Evolutionary conservation across 2,797 vertebrate species (phyloP).

Genomic region (Microctenopoma steveboyesi): DNA sequence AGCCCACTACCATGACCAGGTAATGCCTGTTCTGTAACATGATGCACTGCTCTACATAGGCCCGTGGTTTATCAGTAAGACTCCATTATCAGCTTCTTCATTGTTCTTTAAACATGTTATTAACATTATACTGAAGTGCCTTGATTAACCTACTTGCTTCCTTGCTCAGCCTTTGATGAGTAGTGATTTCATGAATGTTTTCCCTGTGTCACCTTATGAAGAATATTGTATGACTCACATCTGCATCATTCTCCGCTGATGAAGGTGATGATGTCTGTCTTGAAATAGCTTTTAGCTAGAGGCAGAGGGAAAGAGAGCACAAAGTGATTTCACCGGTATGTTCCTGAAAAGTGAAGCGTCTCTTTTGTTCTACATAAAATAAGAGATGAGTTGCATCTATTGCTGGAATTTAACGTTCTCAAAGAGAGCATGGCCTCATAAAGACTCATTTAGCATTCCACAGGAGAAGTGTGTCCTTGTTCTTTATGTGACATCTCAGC

Average conservation of each 20-base stretch:
- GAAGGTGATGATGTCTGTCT: neutral
- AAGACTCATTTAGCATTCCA: conserved; percentile 9
- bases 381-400: conserved; percentile 4
- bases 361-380: neutral
- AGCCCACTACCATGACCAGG: conserved; percentile 93
- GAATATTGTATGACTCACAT: too few species aligned
- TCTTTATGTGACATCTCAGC: conserved; percentile 23
- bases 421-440: neutral
- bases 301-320: neutral
- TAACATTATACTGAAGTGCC: too few species aligned
- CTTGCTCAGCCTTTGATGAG: conserved; percentile 10
- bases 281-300: conserved; percentile 1
- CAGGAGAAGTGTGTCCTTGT: conserved; percentile 1
- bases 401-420: conserved; percentile 14
- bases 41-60: neutral
- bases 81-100: too few species aligned
- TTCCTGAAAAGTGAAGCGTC: neutral
- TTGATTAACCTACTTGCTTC: too few species aligned
- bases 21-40: conserved; percentile 54
- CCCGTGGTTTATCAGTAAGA: neutral
- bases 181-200: neutral
- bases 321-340: neutral
- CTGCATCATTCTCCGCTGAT: neutral
- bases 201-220: too few species aligned
- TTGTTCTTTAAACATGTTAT: too few species aligned